Evolutionary conservation across 2,888 invertebrate genomes (phyloP).

Genomic region (Caenorhabditis sp.): DNA sequence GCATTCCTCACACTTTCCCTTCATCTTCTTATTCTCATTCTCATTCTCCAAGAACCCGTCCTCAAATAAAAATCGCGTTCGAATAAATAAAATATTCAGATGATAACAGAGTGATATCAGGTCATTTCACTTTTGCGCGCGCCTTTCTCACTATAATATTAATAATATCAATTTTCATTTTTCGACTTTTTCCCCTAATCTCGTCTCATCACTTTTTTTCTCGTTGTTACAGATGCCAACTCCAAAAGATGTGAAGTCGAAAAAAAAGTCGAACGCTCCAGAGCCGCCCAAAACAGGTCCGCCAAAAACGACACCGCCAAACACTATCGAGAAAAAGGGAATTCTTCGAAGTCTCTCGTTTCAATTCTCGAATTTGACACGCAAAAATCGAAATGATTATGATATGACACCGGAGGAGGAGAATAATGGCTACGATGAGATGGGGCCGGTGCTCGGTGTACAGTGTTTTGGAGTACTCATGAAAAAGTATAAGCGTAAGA

Average conservation of each 20-base stretch:
- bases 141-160: background rate
- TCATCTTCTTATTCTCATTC: slow-evolving; percentile 1
- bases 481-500: slow-evolving; percentile 64
- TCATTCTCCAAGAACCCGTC: background rate
- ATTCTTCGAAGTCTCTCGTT: slow-evolving; percentile 60
- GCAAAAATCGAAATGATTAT: slow-evolving; percentile 47
- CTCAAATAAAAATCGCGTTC: background rate
- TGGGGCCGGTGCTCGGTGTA: slow-evolving; percentile 57
- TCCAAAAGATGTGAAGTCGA: slow-evolving; percentile 35
- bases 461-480: slow-evolving; percentile 56
- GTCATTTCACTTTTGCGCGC: slow-evolving; percentile 1
- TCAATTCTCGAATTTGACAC: slow-evolving; percentile 56
- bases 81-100: background rate
- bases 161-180: background rate
- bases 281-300: slow-evolving; percentile 40
- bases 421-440: slow-evolving; percentile 46
- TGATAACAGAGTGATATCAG: background rate
- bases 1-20: background rate
- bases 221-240: slow-evolving; percentile 38
- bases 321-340: slow-evolving; percentile 52
- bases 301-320: slow-evolving; percentile 27
- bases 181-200: background rate
- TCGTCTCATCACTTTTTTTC: background rate
- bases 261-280: slow-evolving; percentile 27
- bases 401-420: slow-evolving; percentile 50